phyloP scores from a whole-genome alignment of 1,140 invertebrate genomes.

The Pseudomyrmex concolor region DNA sequence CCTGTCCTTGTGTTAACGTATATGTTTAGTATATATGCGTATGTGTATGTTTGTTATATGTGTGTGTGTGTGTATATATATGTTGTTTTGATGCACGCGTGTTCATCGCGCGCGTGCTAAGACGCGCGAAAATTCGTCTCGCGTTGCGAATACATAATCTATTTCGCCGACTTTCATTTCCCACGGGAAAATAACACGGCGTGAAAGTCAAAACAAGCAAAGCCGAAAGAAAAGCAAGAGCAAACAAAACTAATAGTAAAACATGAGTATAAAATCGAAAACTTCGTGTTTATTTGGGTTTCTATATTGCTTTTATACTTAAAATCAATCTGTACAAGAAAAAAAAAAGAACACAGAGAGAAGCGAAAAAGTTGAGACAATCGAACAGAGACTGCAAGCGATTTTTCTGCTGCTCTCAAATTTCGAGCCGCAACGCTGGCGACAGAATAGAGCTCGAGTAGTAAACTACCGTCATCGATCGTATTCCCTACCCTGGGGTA shows the following conservation, averaged over 20 bases:
- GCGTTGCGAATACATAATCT: neutral
- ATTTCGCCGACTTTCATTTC: too few species aligned
- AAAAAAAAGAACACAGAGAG: too few species aligned
- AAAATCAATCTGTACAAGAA: neutral
- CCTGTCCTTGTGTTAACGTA: neutral
- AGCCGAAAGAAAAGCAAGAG: neutral
- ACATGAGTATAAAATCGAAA: constrained; percentile 15
- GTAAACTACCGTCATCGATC: constrained; percentile 37
- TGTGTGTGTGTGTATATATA: neutral
- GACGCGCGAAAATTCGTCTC: constrained; percentile 8
- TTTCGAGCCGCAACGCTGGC: constrained; percentile 19
- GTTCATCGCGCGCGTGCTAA: constrained; percentile 45
- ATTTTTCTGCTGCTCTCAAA: neutral
- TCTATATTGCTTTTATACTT: neutral
- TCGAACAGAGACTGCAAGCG: neutral
- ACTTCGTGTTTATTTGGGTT: constrained; percentile 18
- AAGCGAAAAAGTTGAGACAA: neutral
- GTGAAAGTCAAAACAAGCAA: constrained; percentile 18
- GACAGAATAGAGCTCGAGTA: neutral
- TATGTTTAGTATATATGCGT: neutral
- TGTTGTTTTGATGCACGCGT: constrained; percentile 9
- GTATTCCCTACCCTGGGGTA: neutral
- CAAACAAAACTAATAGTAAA: neutral
- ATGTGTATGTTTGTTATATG: neutral
- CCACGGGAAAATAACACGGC: neutral